These are phyloP conservation scores for Actias luna DNA, from an alignment of 2,888 invertebrate genomes.

Conservation along the genomic window DNA sequence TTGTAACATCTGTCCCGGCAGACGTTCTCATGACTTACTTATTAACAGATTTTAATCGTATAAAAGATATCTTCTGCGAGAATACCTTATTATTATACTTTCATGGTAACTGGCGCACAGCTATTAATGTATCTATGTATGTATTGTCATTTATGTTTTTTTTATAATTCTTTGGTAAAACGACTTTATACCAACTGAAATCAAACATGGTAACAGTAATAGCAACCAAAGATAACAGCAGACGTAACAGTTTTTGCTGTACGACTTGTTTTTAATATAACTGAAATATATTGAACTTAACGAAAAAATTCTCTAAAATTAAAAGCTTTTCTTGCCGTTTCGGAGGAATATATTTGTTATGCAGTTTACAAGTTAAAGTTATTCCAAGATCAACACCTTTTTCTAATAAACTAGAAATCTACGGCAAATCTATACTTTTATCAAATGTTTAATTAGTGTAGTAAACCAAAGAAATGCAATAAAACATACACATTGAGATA, in stretches of 20 bases:
- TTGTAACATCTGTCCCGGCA: slow-evolving; percentile 6
- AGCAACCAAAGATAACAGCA: too few relatives aligned
- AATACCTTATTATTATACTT: not conserved
- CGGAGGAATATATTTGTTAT: not conserved
- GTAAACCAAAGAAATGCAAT: not conserved
- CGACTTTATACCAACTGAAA: too few relatives aligned
- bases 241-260: too few relatives aligned
- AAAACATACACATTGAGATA: not conserved
- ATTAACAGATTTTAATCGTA: not conserved
- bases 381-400: too few relatives aligned
- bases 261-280: too few relatives aligned
- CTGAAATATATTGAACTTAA: too few relatives aligned
- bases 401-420: not conserved
- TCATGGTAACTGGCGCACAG: not conserved
- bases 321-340: not conserved
- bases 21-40: not conserved
- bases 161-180: too few relatives aligned
- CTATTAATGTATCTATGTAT: too few relatives aligned
- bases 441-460: not conserved
- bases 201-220: too few relatives aligned
- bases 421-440: not conserved
- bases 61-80: not conserved
- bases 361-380: too few relatives aligned
- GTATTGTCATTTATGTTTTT: too few relatives aligned
- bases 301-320: too few relatives aligned